Base-by-base conservation (phyloP, 2,797 vertebrate species). In the Neopelma chrysocephalum region DNA sequence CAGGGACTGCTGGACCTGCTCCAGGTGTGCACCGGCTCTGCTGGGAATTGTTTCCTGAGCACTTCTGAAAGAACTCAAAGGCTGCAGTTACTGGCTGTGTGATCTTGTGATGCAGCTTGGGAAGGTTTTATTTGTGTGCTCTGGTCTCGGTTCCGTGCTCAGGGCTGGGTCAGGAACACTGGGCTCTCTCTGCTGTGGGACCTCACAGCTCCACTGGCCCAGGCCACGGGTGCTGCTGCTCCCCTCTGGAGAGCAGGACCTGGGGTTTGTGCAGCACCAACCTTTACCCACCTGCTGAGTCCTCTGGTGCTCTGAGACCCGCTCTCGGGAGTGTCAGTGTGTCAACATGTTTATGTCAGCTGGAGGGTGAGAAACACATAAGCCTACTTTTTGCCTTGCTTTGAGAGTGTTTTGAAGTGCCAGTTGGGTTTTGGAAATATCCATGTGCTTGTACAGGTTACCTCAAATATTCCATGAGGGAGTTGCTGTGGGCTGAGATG, bases 41-140 rank as follows among this genome's bases (percentile, higher is more conserved):
- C 27, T 71, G 68, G 40, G 42, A n/a, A 71, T 70, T 42, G 79
- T 95, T 96, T 92, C 36, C 92, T 91, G 78, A 88, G 78, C 68
- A 16, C 72, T 62, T 92, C 47, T 84, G 26, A 32, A 85, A 45
- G 87, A 51, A 19, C 77, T 92, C 68, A n/a, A 85, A 77, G 84
- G 71, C 64, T 91, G 71, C 81, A 60, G 4, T 56, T 85, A 18
- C 34, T 75, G 78, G n/a, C 86, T 90, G 38, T 15, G 76, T 54
- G 85, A 72, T 83, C n/a, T 47, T 78, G 80, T 42, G 11, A 15
- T 82, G 79, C 48, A 57, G 84, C 70, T 87, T 66, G 22, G 81
- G 83, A 73, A 77, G 3, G 1, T 48, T 82, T 80, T 43, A 18
- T 66, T 79, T 68, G 60, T 16, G 9, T 38, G 70, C 85, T 79